Evolutionary conservation across 2,888 invertebrate species (phyloP).

Genomic region (Chymomyza amoena): DNA sequence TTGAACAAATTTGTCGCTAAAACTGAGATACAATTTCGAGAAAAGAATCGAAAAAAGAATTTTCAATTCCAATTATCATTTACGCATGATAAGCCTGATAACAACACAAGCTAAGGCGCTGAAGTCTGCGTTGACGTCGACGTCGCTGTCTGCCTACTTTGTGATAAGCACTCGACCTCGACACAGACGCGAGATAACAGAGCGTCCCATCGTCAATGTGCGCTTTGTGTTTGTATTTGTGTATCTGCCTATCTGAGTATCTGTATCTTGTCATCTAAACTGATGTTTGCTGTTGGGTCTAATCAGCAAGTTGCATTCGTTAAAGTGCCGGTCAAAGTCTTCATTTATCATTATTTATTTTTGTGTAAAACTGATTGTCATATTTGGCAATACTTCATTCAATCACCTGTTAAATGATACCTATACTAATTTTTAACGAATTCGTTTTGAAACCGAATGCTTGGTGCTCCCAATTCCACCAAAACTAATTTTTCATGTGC

Average conservation of each 20-base stretch:
- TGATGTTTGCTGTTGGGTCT: neutral
- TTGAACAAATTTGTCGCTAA: neutral
- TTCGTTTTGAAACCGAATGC: too few species aligned
- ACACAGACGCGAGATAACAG: neutral
- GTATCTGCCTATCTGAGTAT: slow-evolving; percentile 15
- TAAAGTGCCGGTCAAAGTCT: neutral
- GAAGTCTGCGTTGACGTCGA: too few species aligned
- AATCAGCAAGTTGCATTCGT: neutral
- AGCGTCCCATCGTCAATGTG: slow-evolving; percentile 32
- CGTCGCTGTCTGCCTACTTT: neutral
- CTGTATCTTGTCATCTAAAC: slow-evolving; percentile 34
- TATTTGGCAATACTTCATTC: too few species aligned
- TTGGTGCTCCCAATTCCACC: too few species aligned
- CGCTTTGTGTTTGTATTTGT: slow-evolving; percentile 11
- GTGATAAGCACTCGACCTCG: neutral
- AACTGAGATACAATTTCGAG: slow-evolving; percentile 21
- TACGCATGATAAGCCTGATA: slow-evolving; percentile 62
- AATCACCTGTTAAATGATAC: too few species aligned
- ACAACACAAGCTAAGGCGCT: slow-evolving; percentile 9
- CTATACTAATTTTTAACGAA: too few species aligned
- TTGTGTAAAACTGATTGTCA: too few species aligned
- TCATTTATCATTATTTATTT: neutral
- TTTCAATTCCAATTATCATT: slow-evolving; percentile 64
- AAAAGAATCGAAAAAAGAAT: slow-evolving; percentile 10
- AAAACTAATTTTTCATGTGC: too few species aligned